Evolutionary conservation across 2,113 vertebrate species (phyloP), one percentile per base, ranked within the genome.

Genomic region (Cryptoleucopteryx plumbea): DNA sequence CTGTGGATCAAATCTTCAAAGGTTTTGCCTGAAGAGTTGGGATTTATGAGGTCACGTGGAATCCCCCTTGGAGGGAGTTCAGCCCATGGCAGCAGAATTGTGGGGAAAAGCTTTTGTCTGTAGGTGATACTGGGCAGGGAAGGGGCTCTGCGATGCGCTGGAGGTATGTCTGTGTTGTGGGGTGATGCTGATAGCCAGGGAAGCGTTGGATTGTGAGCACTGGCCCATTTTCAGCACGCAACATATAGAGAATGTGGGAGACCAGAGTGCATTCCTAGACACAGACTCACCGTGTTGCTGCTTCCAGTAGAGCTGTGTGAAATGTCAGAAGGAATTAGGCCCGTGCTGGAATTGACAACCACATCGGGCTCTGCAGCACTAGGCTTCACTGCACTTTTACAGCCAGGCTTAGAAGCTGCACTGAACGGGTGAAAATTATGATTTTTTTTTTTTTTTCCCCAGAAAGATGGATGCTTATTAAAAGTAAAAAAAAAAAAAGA

Each of bases 181-280:
- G 38, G 82, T 58, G 75, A 42, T 78, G 66, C 87, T 7, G 55
- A 29, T 12, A 10, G 88, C 94, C 56, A 0, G 71, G 73, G 53
- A 31, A 72, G 70, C 3, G 2, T 29, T 10, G 92, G 11, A 19
- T 5, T 45, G 59, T 3, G 38, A 83, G 92, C 31, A 3, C 92
- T 89, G 95, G 93, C 74, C 73, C 42, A 0, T 15, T 71, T 80
- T 86, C 83, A 77, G 92, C 89, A 27, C 6, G 53, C 66, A 90
- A 20, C 84, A 3, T 72, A 70, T 18, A 82, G 94, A 45, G 90
- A 85, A 53, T 85, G 94, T 89, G 95, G 94, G 91, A 97, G 93
- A 88, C 73, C 82, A 55, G 93, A 82, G 83, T 21, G 15, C 98
- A 98, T 98, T 98, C 98, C 98, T 98, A 98, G 98, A 98, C 98